A percentile compares a stretch with the other conserved stretches of the same genome.
These are phyloP conservation scores for Rhysida immarginata DNA, from an alignment of 1,140 invertebrate genomes.

Conservation along the genomic window DNA sequence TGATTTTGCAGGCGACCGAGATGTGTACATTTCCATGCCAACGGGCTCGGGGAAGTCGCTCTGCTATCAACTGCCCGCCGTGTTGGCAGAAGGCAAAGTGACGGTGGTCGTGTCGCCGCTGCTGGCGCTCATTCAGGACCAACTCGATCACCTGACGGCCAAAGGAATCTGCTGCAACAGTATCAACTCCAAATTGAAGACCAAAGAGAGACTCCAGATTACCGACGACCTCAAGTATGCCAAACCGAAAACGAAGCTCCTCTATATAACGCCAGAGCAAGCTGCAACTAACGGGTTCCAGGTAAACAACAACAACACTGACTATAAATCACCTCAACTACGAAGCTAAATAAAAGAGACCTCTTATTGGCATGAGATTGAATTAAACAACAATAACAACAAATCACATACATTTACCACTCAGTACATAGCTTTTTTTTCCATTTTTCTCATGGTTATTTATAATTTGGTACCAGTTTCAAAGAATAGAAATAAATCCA, in stretches of 20 bases:
- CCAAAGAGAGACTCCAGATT: slow-evolving; percentile 53
- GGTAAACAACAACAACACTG: too few relatives aligned
- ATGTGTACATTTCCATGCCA: slow-evolving; percentile 56
- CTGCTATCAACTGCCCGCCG: slow-evolving; percentile 51
- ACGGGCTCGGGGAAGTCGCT: slow-evolving; percentile 56
- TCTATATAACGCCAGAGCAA: slow-evolving; percentile 88
- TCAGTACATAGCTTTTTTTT: too few relatives aligned
- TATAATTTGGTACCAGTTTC: too few relatives aligned
- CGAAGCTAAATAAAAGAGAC: too few relatives aligned
- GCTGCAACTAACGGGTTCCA: slow-evolving; percentile 60
- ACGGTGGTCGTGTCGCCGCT: slow-evolving; percentile 52
- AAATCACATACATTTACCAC: too few relatives aligned
- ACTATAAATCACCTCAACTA: too few relatives aligned
- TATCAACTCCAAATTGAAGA: slow-evolving; percentile 70
- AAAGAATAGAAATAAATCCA: too few relatives aligned
- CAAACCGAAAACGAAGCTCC: slow-evolving; percentile 52
- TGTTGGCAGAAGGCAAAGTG: slow-evolving; percentile 36
- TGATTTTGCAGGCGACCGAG: slow-evolving; percentile 31
- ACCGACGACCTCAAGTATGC: slow-evolving; percentile 52
- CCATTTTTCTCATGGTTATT: too few relatives aligned
- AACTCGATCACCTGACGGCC: slow-evolving; percentile 37
- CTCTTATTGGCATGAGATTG: too few relatives aligned
- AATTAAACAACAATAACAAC: too few relatives aligned
- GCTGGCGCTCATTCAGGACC: slow-evolving; percentile 47
- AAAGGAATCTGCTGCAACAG: slow-evolving; percentile 60